Base-by-base conservation (phyloP, 2,113 vertebrate genomes). In the Lonchura striata region DNA sequence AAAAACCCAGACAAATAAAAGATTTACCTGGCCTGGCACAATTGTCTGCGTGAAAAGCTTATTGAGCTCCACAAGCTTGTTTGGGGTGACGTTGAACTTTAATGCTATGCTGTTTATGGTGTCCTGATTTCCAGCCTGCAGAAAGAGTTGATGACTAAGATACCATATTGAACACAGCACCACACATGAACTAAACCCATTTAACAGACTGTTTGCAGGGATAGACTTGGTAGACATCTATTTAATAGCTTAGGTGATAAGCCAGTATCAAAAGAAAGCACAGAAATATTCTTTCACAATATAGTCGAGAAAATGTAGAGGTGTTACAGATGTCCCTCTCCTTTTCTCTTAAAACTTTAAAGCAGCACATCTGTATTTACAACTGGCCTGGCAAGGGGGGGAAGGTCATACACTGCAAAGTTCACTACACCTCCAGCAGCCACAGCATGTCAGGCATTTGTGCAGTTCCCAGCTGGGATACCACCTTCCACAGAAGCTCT, bases 71-170 rank as follows among this genome's bases (percentile, higher is more conserved):
- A 99, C 99, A 95, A 99, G 98, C 95, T 99, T 99, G 97, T 99
- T 99, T 56, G 99, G 99, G 76, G 99, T 99, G 97, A 99, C 83
- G 95, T 99, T 99, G 97, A 99, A 99, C 91, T 99, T 99, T 83
- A 99, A 97, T 33, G 99, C 99, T 82, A 99, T 99, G 94, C 98
- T 98, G 98, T 98, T 99, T 75, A 99, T 97, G 28, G 99, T 99
- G 93, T 99, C 99, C 47, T 98, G 97, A 75, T 97, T 97, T 95
- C 98, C 98, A 82, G 99, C 99, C 99, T 99, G 96, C 56, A 96
- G 84, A 84, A 52, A 96, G 97, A 93, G 42, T 52, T 77, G 71
- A 72, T 92, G 84, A 31, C 82, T 80, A 91, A 90, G 61, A 70
- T 39, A 82, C 9, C 13, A 56, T 2, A 75, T 16, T 33, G 23